Conservation (phyloP, 2,888 invertebrate genomes). For the Liposcelis brunnea region DNA sequence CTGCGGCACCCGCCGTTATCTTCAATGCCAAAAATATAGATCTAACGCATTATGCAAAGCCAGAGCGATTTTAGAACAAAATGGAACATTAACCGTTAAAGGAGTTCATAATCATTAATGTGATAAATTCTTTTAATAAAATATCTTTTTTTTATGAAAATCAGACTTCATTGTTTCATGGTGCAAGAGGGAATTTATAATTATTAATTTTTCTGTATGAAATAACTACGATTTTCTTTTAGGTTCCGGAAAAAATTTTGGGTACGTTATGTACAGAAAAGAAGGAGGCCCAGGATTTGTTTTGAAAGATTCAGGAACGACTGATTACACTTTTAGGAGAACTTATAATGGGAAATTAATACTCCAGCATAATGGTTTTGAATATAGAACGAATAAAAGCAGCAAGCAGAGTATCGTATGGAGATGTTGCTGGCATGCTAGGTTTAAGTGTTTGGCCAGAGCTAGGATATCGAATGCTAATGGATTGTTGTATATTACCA, state of each 20-base stretch:
- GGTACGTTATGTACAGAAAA: no score
- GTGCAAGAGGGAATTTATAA: no score
- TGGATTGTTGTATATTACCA: background rate
- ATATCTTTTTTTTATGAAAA: no score
- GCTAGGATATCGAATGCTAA: background rate
- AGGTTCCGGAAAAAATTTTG: no score
- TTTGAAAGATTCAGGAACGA: no score
- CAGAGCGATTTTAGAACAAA: background rate
- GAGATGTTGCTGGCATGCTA: slow-evolving; percentile 1
- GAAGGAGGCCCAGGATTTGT: no score
- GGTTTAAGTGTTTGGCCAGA: background rate
- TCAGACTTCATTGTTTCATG: no score
- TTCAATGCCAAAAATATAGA: no score
- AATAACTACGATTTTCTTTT: no score
- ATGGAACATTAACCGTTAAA: background rate
- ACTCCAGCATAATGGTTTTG: background rate
- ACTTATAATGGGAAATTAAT: background rate
- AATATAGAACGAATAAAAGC: slow-evolving; percentile 1
- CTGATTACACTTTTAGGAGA: background rate
- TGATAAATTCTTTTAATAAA: no score
- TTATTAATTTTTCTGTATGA: no score
- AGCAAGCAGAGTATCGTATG: background rate
- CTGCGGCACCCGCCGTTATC: no score
- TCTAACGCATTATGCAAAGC: background rate
- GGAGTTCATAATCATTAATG: slow-evolving; percentile 2